Evolutionary conservation across 2,888 invertebrate genomes (phyloP), one percentile per base, ranked within the genome.

Genomic region (Lithophane ornitopus): DNA sequence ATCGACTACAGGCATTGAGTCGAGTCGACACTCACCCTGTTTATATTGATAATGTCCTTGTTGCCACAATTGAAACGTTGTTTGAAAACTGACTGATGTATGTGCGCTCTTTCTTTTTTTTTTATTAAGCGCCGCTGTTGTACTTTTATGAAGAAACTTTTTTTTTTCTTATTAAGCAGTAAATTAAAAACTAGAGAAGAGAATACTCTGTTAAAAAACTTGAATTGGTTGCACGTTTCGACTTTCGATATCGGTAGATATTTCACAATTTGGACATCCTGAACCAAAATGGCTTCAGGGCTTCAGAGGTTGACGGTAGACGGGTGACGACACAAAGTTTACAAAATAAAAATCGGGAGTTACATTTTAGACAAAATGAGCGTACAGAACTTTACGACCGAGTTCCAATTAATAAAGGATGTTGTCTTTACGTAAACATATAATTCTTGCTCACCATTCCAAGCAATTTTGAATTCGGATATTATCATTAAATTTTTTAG

Each of bases 1-100:
- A 95, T 94, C 94, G 93, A 88, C 90, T 89, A 89, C 87, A 87
- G 87, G 92, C 92, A 91, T 91, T 91, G 91, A 91, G 90, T 84
- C 87, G 80, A 85, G 89, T 84, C 88, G 79, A 85, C 88, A 91
- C 91, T 92, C 92, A 91, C 92, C 92, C 91, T 92, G 90, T 90
- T 85, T 87, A 90, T 93, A 91, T 92, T 91, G 91, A 91, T 93
- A 93, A 92, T 91, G 87, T 87, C 88, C 88, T 88, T 90, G 90
- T 89, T 82, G 83, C 63, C 84, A 87, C 89, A 85, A 87, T 86
- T 86, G 81, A 81, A 76, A 68, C 70, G 52, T 76, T 82, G 81
- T 85, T 83, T 81, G 82, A 69, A 81, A 81, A 81, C 65, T 78
- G 59, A 59, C 34, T 67, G 46, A 76, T 76, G 56, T 54, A 68